Base-by-base conservation (phyloP, 1,140 invertebrate genomes). In the Thereuonema tuberculata region DNA sequence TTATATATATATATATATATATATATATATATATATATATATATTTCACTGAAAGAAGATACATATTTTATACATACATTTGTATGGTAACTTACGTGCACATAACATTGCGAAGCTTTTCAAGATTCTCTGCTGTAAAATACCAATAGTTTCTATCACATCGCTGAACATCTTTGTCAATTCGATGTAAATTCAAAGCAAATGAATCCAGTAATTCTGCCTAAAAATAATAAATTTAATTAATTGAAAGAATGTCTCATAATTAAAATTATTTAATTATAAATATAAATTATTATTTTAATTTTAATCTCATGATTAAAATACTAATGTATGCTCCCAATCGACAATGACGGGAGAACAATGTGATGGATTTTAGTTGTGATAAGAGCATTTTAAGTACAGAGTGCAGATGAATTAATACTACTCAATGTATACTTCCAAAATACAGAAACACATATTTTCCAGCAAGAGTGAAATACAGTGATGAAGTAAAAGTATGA, bases 141-240 rank as follows among this genome's bases (percentile, higher is more conserved):
- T 94, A 96, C 74, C 82, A 85, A 70, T 93, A 92, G 70, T 93
- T 94, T 56, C 93, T 75, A 74, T 97, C 93, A 75, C 93, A 97
- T 60, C 93, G 74, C 71, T 93, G 88, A 2, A 96, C 93, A 74
- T 97, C 93, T 74, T 97, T 97, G 70, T 97, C 93, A 63, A 97
- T 96, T 24, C 93, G 79, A 73, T 96, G 92, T 0, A 96, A 71
- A 73, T 96, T 96, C 23, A 93, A 71, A 0, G 87, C 89, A 67
- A 95, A 95, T 57, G 80, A 82, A 66, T 94, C 88, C 49, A 95
- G 73, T 46, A 94, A 71, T 69, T 92, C 88, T 63, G 80, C 81
- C 86, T 89, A 68, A 37, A 76, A 75, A 52, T 61, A 67, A 50
- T 50, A 56, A 23, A 58, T 15, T 26, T 23, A n/a, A 27, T 29